phyloP scores from a whole-genome alignment of 2,797 vertebrate species.

The Bovichtus variegatus region DNA sequence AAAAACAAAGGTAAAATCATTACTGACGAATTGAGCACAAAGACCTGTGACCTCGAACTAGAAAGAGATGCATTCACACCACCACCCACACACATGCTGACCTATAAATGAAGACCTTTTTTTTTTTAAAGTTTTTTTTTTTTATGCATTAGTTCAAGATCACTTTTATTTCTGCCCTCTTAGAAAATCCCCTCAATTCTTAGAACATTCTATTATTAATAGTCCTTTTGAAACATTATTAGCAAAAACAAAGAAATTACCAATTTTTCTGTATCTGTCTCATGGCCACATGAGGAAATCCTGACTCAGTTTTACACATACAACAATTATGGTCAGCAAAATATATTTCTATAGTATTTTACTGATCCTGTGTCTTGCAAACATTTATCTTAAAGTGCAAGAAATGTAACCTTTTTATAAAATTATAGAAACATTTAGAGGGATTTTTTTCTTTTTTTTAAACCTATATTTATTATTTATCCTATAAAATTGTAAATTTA shows the following conservation, averaged over 20 bases:
- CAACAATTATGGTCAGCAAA: constrained; percentile 13
- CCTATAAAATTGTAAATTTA: neutral
- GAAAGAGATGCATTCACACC: neutral
- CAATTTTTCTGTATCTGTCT: neutral
- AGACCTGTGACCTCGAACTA: neutral
- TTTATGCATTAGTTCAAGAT: neutral
- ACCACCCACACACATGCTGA: neutral
- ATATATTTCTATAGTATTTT: too few relatives aligned
- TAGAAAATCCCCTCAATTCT: neutral
- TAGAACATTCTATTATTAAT: neutral
- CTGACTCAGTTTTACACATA: constrained; percentile 35
- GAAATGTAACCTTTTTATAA: neutral
- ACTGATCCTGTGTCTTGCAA: too few relatives aligned
- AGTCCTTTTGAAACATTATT: neutral
- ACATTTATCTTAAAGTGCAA: neutral
- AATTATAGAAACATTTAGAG: neutral
- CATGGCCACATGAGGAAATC: constrained; percentile 19
- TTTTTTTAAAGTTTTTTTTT: too few relatives aligned
- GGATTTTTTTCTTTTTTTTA: neutral
- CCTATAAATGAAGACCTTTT: neutral
- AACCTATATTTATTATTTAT: neutral
- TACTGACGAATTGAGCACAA: neutral
- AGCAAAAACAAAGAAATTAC: neutral
- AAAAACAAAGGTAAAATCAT: neutral
- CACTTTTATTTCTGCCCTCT: fast-evolving